Base-by-base conservation (phyloP, 2,797 vertebrate species). In the Siniperca undulata region DNA sequence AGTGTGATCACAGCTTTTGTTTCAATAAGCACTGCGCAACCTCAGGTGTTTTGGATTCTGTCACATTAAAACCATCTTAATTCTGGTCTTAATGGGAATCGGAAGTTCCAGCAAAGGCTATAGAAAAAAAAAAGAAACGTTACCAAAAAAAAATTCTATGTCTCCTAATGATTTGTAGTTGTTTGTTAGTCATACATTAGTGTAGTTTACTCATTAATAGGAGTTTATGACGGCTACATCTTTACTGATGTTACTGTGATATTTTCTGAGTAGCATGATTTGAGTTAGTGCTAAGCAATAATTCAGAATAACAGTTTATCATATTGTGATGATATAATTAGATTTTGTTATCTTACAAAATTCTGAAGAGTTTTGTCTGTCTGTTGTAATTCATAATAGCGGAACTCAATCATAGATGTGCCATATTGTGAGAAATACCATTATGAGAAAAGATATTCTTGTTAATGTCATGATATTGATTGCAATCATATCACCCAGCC, bases 81-180 rank as follows among this genome's bases (percentile, higher is more conserved):
- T 53, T 52, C 34, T 69, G n/a, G 22, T 20, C 53, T 27, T 7
- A 10, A 14, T 60, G 22, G 16, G n/a, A 74, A 46, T 11, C 1
- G 20, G 7, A 69, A 59, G 3, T 52, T 62, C 60, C 36, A 42
- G n/a, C 6, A 71, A 27, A 46, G 6, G 8, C 34, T 46, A 46
- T 46, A 2, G 7, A 17, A 17, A n/a, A 9, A 48, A 13, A 22
- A 40, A 17, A 60, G 5, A 30, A 14, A 70, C 36, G 42, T 22
- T 5, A 11, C 1, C 7, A 11, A 11, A 12, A 27, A 7, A 3
- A 3, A 14, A 27, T 2, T 52, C 9, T 2, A 3, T 5, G 20
- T 65, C 52, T 12, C 14, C 19, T 16, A 40, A 60, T 50, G 12
- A 38, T 40, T 46, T 77, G 27, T 48, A 11, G 55, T 14, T 19